Evolutionary conservation across 2,888 invertebrate species (phyloP), one percentile per base, ranked within the genome.

Genomic region (Liodrosophila aerea): DNA sequence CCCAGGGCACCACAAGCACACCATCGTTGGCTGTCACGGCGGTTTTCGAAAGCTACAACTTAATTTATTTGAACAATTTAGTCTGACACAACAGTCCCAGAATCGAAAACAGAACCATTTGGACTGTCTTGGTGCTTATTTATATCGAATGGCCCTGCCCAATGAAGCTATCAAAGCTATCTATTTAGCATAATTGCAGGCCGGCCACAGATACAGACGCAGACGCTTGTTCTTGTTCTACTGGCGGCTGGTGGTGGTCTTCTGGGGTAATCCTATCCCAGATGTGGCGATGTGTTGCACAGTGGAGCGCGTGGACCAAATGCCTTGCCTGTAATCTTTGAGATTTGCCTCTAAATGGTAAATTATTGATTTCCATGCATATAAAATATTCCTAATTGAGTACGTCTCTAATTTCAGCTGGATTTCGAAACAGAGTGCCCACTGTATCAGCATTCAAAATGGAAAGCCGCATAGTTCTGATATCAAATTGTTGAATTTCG

Each of bases 1-100:
- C 74, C 74, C n/a, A n/a, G n/a, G n/a, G 74, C 68, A 64, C 74
- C 78, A n/a, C 40, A 41, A 43, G 30, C 31, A 37, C 50, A 30
- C 29, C 54, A n/a, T n/a, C n/a, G n/a, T n/a, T n/a, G n/a, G 66
- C 58, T 67, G 53, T 56, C 43, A 47, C 44, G 56, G 41, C 51
- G 62, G 40, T 43, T 60, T 82, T 81, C 71, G 81, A 81, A 81
- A 81, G 84, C 81, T 77, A 84, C 81, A 81, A 77, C 81, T 84
- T 81, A 81, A 81, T 81, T 82, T 80, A 86, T 84, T 86, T 82
- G 76, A 73, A 82, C 86, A 86, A 85, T 86, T 85, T 86, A 77
- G 85, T 74, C 65, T 71, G 81, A 83, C 72, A 81, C 71, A 71
- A 62, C 65, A 69, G 66, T 56, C 64, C 65, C 61, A 65, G 60